These are phyloP conservation scores for Drosophila gunungcola DNA, from an alignment of 1,140 invertebrate genomes.

Conservation along the genomic window DNA sequence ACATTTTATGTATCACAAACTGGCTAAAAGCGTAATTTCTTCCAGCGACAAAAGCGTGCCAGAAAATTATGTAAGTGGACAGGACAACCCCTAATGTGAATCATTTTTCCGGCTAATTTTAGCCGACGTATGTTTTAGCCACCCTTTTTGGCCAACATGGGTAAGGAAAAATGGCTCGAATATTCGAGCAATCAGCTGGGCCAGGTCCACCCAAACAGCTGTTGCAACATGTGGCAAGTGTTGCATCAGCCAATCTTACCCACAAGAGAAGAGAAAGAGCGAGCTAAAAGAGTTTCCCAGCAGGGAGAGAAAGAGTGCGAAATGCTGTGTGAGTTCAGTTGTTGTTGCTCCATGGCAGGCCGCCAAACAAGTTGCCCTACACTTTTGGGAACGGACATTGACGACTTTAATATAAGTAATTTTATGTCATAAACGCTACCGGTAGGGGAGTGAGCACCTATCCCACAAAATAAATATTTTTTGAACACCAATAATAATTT, in stretches of 20 bases:
- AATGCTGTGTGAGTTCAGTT: conserved; percentile 16
- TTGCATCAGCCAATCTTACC: conserved; percentile 73
- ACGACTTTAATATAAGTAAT: background rate
- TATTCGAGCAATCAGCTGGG: conserved; percentile 47
- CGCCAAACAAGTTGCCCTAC: conserved; percentile 28
- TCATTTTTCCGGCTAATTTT: conserved; percentile 28
- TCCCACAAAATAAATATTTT: too few species aligned
- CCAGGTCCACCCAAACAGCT: conserved; percentile 39
- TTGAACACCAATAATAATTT: too few species aligned
- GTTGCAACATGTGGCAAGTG: conserved; percentile 61
- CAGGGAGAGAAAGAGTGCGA: conserved; percentile 32
- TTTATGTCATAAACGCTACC: background rate
- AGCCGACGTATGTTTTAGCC: background rate
- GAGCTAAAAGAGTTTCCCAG: background rate
- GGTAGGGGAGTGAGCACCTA: too few species aligned
- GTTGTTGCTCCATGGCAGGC: conserved; percentile 3
- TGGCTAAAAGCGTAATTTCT: conserved; percentile 2
- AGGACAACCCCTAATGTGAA: conserved; percentile 14
- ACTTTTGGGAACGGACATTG: background rate
- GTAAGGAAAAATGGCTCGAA: conserved; percentile 17
- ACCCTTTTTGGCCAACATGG: conserved; percentile 8
- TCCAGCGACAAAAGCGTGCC: background rate
- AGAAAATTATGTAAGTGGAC: conserved; percentile 23
- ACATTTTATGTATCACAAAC: background rate
- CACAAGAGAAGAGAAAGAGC: conserved; percentile 12